Base-by-base conservation (phyloP, 2,888 invertebrate genomes). In the Drosophila stalkeri region DNA sequence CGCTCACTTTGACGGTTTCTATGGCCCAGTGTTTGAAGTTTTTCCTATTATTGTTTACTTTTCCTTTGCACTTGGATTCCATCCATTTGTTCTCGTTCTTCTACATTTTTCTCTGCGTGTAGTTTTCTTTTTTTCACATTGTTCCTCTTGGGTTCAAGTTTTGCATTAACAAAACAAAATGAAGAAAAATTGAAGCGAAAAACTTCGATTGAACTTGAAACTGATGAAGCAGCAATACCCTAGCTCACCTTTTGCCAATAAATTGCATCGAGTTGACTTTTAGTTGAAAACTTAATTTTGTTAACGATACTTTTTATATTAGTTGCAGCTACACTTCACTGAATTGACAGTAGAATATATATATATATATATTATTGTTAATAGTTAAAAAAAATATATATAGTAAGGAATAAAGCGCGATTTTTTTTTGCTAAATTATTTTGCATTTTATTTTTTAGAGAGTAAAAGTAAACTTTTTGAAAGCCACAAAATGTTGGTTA, bases 1-100 rank as follows among this genome's bases (percentile, higher is more conserved):
- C 86, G 86, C 75, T 85, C 89, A 89, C 86, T 86, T 86, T 81
- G 86, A 83, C 79, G 81, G 71, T 72, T 81, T 70, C 71, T 51
- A 49, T 20, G 31, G 46, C 46, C 72, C 70, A 71, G 80, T 83
- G 81, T 86, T 71, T 66, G 55, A 64, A 61, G 54, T 72, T 68
- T 67, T 59, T 60, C 31, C 39, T 41, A 43, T 43, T 41, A 35
- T 46, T 57, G 37, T 60, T 44, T 47, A 16, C 46, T 57, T 47
- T 46, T 16, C 23, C 43, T 51, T 39, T 61, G 39, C 47, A 47
- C 41, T 54, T 56, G 33, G 51, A 43, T 68, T 70, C 55, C 31
- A 44, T 37, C 14, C 70, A 52, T 60, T n/a, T 62, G n/a, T 41
- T 55, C 54, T 49, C 31, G 3, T 2, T 31, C n/a, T 12, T n/a